Evolutionary conservation across 2,113 vertebrate genomes (phyloP).

Genomic region (Pheucticus melanocephalus): DNA sequence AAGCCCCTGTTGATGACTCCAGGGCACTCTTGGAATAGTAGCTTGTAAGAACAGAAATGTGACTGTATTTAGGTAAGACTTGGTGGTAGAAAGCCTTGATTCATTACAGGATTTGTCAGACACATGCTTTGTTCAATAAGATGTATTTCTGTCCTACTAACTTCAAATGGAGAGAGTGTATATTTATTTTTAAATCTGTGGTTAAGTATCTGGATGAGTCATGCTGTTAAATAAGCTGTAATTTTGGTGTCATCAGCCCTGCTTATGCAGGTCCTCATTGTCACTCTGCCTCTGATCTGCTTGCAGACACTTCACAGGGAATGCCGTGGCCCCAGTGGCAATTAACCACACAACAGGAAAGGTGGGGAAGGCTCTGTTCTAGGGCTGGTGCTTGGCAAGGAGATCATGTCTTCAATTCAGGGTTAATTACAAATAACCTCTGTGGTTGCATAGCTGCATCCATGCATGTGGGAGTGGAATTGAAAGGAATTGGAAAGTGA

Average conservation of each 20-base stretch:
- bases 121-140: background rate
- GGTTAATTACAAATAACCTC: constrained; percentile 22
- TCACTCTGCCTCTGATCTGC: background rate
- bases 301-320: background rate
- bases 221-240: background rate
- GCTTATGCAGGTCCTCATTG: background rate
- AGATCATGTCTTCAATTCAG: background rate
- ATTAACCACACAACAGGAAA: background rate
- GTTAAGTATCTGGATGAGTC: background rate
- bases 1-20: background rate
- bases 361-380: background rate
- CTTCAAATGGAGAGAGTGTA: background rate
- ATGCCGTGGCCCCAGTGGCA: background rate
- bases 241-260: background rate
- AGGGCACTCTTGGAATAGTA: background rate
- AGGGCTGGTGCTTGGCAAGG: background rate
- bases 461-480: background rate
- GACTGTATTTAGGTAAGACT: background rate
- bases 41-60: background rate
- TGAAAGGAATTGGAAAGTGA: background rate
- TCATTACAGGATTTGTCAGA: background rate
- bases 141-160: background rate
- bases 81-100: background rate
- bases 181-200: background rate
- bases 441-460: background rate